Evolutionary conservation across 37 sponge, comb jelly and placozoan genomes (phyloP), one percentile per base, ranked within the genome.

Genomic region (Dysidea cf. avara): DNA sequence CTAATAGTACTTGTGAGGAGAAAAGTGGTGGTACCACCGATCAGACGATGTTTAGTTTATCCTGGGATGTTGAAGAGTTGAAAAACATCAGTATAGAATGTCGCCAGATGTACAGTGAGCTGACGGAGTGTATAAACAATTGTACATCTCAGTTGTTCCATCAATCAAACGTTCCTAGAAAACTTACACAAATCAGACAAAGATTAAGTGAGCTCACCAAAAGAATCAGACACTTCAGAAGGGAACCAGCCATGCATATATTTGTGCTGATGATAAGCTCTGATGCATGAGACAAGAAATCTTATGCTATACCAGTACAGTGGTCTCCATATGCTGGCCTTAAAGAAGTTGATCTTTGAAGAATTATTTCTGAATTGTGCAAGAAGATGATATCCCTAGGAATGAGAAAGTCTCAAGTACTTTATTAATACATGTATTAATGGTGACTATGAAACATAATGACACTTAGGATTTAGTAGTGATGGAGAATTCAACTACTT

Each of bases 301-400:
- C 71, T 20, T 79, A 79, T 59, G 81, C 81, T 28, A 12, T 79
- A 17, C 81, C 81, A 32, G 74, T 81, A 12, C 82, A 73, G 36
- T 71, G 34, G n/a, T n/a, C n/a, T n/a, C n/a, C n/a, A n/a, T n/a
- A n/a, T n/a, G n/a, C n/a, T n/a, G n/a, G n/a, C n/a, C n/a, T n/a
- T n/a, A n/a, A n/a, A n/a, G n/a, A n/a, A n/a, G n/a, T n/a, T n/a
- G n/a, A n/a, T n/a, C n/a, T n/a, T n/a, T n/a, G n/a, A n/a, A n/a
- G n/a, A n/a, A n/a, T n/a, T n/a, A n/a, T n/a, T n/a, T n/a, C n/a
- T n/a, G n/a, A n/a, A n/a, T n/a, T n/a, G n/a, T n/a, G n/a, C n/a
- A n/a, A n/a, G n/a, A n/a, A n/a, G n/a, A 74, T 74, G 61, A 33
- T 43, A 2, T 16, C 16, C 1, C 61, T 18, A 20, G 63, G 51